Base-by-base conservation (phyloP, 1,140 invertebrate genomes). In the Neelides sp. region DNA sequence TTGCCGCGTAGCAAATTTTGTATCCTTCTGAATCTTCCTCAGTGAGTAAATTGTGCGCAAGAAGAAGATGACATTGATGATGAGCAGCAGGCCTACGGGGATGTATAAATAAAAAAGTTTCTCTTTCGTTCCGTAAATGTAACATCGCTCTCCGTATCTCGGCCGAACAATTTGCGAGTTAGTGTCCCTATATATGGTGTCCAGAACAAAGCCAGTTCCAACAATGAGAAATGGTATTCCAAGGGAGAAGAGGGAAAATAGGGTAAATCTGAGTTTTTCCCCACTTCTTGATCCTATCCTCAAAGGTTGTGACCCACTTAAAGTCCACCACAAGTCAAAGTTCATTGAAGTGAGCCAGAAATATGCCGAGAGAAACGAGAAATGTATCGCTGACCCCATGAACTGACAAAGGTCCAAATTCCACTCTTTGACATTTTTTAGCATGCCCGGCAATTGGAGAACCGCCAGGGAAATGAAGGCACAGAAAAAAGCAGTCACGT, bases 281-380 rank as follows among this genome's bases (percentile, higher is more conserved):
- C 58, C 58, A 1, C 50, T 55, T 15, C 50, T 56, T 37, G 54
- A 51, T 28, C 51, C 52, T 24, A 49, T 35, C 20, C 58, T 30
- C 2, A 60, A 15, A 17, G 54, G 52, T 20, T 52, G 44, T 43
- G 54, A 57, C 10, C 58, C 58, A 42, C 58, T 60, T 15, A 61
- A 61, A 2, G 55, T 57, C 59, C 55, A 57, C 45, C 50, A 61
- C 5, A 61, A 42, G 37, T 61, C 59, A 42, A 61, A 57, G 37
- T 61, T 61, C 55, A 57, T 43, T 0, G 86, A 87, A 69, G 87
- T 90, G 41, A 95, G 80, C 92, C 92, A 96, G 66, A 91, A 92
- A 75, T 95, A 95, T 50, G 91, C 87, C 20, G 87, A 78, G 63
- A 95, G 72, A 69, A 92, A 93, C 69, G 89, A 84, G 74, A 92